Conservation (phyloP, 1,140 invertebrate species). For the Rhizoglyphus robini region DNA sequence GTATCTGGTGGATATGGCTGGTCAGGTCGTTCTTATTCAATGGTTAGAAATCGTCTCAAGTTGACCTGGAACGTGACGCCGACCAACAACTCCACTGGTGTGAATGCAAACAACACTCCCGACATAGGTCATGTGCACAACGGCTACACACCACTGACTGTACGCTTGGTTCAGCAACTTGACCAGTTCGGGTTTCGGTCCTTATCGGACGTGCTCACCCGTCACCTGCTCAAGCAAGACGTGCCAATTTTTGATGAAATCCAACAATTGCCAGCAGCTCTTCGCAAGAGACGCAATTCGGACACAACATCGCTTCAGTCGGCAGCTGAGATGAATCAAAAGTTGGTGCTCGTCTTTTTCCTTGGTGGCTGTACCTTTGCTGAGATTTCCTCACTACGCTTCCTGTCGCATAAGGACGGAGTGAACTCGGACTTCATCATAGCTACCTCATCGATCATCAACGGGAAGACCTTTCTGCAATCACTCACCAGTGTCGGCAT, state of each 20-base stretch:
- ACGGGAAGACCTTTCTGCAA: constrained; percentile 69
- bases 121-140: constrained; percentile 88
- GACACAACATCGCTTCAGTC: constrained; percentile 15
- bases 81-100: neutral
- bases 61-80: constrained; percentile 14
- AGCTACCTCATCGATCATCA: constrained; percentile 81
- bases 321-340: constrained; percentile 32
- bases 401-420: constrained; percentile 82
- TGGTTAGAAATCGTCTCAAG: constrained; percentile 21
- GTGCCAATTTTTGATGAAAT: constrained; percentile 45
- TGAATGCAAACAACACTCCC: constrained; percentile 44
- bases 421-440: constrained; percentile 80
- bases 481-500: constrained; percentile 46
- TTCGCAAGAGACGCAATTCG: constrained; percentile 27
- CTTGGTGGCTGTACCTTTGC: constrained; percentile 91
- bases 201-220: constrained; percentile 48
- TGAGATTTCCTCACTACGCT: constrained; percentile 80
- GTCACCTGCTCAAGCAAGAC: constrained; percentile 35
- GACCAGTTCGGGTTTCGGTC: constrained; percentile 64
- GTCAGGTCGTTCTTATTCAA: constrained; percentile 14
- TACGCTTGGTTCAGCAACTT: constrained; percentile 70
- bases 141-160: constrained; percentile 80
- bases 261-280: constrained; percentile 37
- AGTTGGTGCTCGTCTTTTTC: constrained; percentile 80
- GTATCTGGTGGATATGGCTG: constrained; percentile 7